A percentile compares a stretch with the other conserved stretches of the same genome.
phyloP scores from a whole-genome alignment of 2,888 invertebrate species.

The Drosophila borealis region DNA sequence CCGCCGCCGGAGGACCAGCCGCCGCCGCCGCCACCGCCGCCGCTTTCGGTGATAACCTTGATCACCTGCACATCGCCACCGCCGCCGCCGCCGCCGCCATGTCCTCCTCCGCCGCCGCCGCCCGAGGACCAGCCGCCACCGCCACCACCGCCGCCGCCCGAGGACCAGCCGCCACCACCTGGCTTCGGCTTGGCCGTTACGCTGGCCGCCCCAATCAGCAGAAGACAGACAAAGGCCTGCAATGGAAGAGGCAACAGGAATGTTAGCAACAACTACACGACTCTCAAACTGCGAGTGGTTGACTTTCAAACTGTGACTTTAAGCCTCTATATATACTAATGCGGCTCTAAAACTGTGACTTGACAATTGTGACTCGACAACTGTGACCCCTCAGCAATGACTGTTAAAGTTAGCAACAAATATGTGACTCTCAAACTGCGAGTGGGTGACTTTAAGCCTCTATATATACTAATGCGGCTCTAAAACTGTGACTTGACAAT shows the following conservation, averaged over 20 bases:
- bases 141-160: slow-evolving; percentile 69
- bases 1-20: slow-evolving; percentile 55
- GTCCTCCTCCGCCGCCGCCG: slow-evolving; percentile 63
- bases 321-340: background rate
- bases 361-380: background rate
- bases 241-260: slow-evolving; percentile 4
- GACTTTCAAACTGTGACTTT: background rate
- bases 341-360: background rate
- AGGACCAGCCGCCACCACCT: slow-evolving; percentile 71
- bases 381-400: background rate
- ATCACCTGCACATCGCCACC: slow-evolving; percentile 59
- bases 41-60: slow-evolving; percentile 61
- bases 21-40: slow-evolving; percentile 62
- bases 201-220: slow-evolving; percentile 81
- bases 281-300: background rate
- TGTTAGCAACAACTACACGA: background rate
- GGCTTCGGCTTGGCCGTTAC: slow-evolving; percentile 82
- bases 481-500: background rate
- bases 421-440: too few relatives aligned
- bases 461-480: too few relatives aligned
- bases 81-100: slow-evolving; percentile 65
- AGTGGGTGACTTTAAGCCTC: too few relatives aligned
- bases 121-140: slow-evolving; percentile 60
- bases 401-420: too few relatives aligned
- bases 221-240: slow-evolving; percentile 82